Conservation (phyloP, 2,888 invertebrate species). For the Netelia virgata region DNA sequence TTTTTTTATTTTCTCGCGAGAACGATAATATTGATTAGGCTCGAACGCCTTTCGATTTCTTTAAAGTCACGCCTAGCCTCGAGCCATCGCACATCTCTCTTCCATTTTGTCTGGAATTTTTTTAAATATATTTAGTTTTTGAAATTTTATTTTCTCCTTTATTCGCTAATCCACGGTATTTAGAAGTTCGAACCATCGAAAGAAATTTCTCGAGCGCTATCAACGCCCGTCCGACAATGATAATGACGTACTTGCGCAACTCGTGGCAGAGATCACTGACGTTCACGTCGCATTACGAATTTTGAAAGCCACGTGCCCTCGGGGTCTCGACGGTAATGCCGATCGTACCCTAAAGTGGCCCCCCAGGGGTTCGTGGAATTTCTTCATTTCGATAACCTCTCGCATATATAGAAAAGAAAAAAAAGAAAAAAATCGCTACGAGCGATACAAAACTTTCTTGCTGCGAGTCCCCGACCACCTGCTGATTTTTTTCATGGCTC, state of each 20-base stretch:
- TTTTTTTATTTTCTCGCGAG: neutral
- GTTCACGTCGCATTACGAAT: constrained; percentile 45
- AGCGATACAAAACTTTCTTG: constrained; percentile 6
- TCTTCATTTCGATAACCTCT: constrained; percentile 45
- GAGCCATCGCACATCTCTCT: constrained; percentile 3
- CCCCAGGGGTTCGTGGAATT: constrained; percentile 29
- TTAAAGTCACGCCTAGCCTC: constrained; percentile 55
- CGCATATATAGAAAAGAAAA: neutral
- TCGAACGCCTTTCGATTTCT: constrained; percentile 40
- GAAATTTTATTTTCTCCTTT: neutral
- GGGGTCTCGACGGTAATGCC: constrained; percentile 13
- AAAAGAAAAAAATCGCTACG: neutral
- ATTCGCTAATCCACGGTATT: constrained; percentile 5
- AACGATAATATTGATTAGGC: neutral
- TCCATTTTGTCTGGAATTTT: constrained; percentile 19
- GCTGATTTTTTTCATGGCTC: constrained; percentile 20
- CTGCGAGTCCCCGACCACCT: constrained; percentile 20
- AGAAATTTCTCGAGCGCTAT: constrained; percentile 24
- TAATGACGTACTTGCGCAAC: constrained; percentile 55
- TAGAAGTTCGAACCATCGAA: constrained; percentile 9
- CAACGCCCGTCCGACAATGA: constrained; percentile 27
- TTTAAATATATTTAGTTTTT: no score
- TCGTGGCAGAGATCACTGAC: neutral
- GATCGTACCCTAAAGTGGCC: constrained; percentile 24
- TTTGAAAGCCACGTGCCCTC: constrained; percentile 49